These are phyloP conservation scores for Pristionchus maxplancki DNA, from an alignment of 2,888 invertebrate genomes.

Conservation along the genomic window DNA sequence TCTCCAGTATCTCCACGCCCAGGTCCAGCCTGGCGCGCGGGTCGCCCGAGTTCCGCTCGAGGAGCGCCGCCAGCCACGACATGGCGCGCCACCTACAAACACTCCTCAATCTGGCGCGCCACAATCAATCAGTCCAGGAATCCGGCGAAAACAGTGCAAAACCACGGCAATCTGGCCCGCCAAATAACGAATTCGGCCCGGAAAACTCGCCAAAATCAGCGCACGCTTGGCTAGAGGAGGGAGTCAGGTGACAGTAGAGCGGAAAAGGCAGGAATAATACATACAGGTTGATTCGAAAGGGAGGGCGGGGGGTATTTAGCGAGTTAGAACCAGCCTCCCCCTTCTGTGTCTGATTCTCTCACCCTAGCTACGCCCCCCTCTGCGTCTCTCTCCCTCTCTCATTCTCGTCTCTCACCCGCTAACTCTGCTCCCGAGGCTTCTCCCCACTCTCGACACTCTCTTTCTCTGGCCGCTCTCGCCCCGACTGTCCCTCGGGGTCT, in stretches of 20 bases:
- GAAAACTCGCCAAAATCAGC: too few species aligned
- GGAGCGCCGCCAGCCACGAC: constrained; percentile 53
- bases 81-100: constrained; percentile 20
- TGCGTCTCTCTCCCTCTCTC: not conserved
- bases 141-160: too few species aligned
- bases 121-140: not conserved
- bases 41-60: constrained; percentile 56
- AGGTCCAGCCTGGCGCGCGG: constrained; percentile 58
- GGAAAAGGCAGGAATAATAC: not conserved
- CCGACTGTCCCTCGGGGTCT: not conserved
- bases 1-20: constrained; percentile 55
- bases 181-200: not conserved
- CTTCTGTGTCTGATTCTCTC: not conserved
- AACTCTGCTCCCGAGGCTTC: not conserved
- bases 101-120: not conserved
- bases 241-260: not conserved
- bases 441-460: constrained; percentile 25
- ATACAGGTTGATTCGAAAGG: not conserved
- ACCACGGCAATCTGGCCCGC: not conserved
- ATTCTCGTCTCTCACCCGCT: not conserved
- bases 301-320: not conserved
- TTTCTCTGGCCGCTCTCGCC: constrained; percentile 22
- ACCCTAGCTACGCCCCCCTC: constrained; percentile 27
- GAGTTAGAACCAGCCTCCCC: constrained; percentile 18
- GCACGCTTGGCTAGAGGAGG: not conserved